Base-by-base conservation (phyloP, 2,888 invertebrate genomes). In the Eulithis testata region DNA sequence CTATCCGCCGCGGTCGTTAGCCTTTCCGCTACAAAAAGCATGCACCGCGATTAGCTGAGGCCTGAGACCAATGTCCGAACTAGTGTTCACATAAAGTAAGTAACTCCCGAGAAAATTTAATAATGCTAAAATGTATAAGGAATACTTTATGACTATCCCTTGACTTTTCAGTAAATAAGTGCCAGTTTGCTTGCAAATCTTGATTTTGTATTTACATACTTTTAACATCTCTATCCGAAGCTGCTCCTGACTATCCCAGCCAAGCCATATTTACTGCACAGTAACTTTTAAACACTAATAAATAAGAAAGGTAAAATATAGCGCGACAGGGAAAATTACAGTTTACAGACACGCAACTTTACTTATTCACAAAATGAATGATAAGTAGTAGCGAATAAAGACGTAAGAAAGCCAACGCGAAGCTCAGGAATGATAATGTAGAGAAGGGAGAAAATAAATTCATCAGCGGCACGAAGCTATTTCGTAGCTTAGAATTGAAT, bases 1-100 rank as follows among this genome's bases (percentile, higher is more conserved):
- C 83, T 87, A 88, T 89, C 83, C 81, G 76, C 79, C 73, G 75
- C 83, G 90, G 90, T 87, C 90, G 84, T 85, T 88, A 82, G 85
- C 88, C 86, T 86, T 84, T 81, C 80, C 80, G 81, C 77, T 81
- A 85, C 84, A 89, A 89, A 89, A 90, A 89, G 82, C 83, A 82
- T 83, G 83, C 83, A 83, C 77, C 74, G 75, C 81, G 81, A 86
- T 87, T 80, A 85, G 78, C 69, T 72, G 81, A 77, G 79, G 82
- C 79, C 69, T 71, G 82, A 76, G 80, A 82, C 79, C 80, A 82
- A 84, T 82, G 82, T 80, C 82, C 80, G 80, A 73, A 77, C 73
- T 71, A 74, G 72, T 69, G 70, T 68, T 64, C 63, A 71, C 65
- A 69, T 55, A 72, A 68, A 67, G 63, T 71, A 59, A 54, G 63